Base-by-base conservation (phyloP, 2,113 vertebrate genomes). In the Centrocercus urophasianus region DNA sequence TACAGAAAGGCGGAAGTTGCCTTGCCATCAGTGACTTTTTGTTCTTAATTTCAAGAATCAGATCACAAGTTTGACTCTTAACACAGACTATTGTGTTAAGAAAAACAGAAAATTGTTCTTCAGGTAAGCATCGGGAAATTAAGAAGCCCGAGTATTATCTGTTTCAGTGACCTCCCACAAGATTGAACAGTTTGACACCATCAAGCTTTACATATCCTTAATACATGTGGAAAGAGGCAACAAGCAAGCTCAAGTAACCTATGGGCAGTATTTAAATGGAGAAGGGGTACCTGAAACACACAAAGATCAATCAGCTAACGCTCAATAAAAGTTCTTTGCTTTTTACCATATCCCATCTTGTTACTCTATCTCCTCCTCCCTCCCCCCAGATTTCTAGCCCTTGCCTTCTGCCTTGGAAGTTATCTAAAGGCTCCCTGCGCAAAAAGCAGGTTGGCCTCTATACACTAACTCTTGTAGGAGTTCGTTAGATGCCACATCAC, bases 191-290 rank as follows among this genome's bases (percentile, higher is more conserved):
- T 14, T 14, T 79, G 25, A 48, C 80, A 30, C 43, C 72, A 52
- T 25, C 63, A 89, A 86, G 32, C 34, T 50, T 86, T 77, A 76
- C 76, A 36, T 36, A 63, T 25, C 34, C 48, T 61, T 65, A 90
- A 80, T 24, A 52, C 3, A 56, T 8, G 7, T 36, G 66, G 56
- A 61, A 83, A 86, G 47, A 67, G 9, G 32, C 19, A 81, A 86
- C 27, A 50, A 25, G 40, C 48, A 50, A 50, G 48, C 48, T 50
- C 48, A 50, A 50, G 11, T 36, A 90, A 83, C 10, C 30, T 24
- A 54, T 10, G 15, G 28, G 28, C 5, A 86, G 45, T 81, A 71
- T 14, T 36, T 0, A 66, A 83, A 27, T 20, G 1, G 14, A 36
- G 88, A 69, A 67, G 6, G 8, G 5, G 5, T 40, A 76, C 42